Conservation (phyloP, 2,888 invertebrate species). For the Noctuana brunneofusca region DNA sequence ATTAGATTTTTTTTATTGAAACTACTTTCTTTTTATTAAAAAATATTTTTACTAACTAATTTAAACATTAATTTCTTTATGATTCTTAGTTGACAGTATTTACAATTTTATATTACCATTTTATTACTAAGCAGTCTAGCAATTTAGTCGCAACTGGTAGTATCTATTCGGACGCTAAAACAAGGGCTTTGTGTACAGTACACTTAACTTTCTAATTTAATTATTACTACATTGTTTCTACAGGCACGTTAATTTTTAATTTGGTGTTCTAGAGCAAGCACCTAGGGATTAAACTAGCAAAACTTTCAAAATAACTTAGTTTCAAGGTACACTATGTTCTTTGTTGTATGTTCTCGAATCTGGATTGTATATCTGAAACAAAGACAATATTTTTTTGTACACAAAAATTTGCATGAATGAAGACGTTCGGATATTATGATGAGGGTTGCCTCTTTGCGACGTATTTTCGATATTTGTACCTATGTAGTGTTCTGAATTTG, state of each 20-base stretch:
- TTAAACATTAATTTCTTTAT: no score
- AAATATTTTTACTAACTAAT: no score
- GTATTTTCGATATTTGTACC: slow-evolving; percentile 53
- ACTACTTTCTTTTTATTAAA: neutral
- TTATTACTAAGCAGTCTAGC: neutral
- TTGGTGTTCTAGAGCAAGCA: slow-evolving; percentile 38
- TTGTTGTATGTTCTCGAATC: slow-evolving; percentile 10
- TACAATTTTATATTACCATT: neutral
- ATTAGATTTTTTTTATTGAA: neutral
- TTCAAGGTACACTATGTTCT: slow-evolving; percentile 8
- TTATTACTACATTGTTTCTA: slow-evolving; percentile 33
- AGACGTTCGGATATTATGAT: slow-evolving; percentile 46
- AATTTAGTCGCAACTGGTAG: neutral
- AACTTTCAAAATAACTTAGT: slow-evolving; percentile 19
- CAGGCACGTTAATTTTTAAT: slow-evolving; percentile 41
- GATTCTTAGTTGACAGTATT: neutral
- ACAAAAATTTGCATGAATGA: slow-evolving; percentile 16
- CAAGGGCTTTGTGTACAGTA: slow-evolving; percentile 6
- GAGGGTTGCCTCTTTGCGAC: slow-evolving; percentile 54
- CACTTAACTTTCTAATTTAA: slow-evolving; percentile 17
- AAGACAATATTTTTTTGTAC: slow-evolving; percentile 17
- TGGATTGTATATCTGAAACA: slow-evolving; percentile 39
- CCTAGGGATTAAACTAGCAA: slow-evolving; percentile 28
- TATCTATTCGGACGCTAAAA: slow-evolving; percentile 20
- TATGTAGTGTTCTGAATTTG: slow-evolving; percentile 52